Evolutionary conservation across 2,888 invertebrate genomes (phyloP), one percentile per base, ranked within the genome.

Genomic region (Rhagonycha lutea): DNA sequence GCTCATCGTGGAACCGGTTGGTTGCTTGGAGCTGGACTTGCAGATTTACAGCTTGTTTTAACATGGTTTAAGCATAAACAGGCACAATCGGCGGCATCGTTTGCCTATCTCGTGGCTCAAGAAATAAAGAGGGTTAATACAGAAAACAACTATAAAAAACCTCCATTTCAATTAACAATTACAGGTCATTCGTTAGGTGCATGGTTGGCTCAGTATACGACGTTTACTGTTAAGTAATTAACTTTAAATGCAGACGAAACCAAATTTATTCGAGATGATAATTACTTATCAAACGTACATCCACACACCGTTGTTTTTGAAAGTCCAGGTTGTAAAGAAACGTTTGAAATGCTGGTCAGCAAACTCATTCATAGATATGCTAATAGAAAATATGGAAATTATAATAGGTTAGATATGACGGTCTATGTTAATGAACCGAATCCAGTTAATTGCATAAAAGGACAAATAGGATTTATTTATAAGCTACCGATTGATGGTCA

Each of bases 281-380:
- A 76, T n/a, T 76, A 73, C 47, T 60, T 61, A 65, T 14, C 26
- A 23, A 76, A 71, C 62, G 28, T 75, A 18, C 76, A 78, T 62
- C 47, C 76, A 7, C 78, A 78, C 28, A 78, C 75, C 12, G 78
- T 78, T 9, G 76, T 72, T 10, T 78, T 78, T 70, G 78, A 78
- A 68, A 76, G 78, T 61, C 78, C 78, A 14, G 78, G 78, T 8
- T 78, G 78, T 29, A 68, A 61, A 32, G 61, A 73, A 29, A 60
- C 29, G 12, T 60, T 78, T 9, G 14, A 29, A 23, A 65, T 61
- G 14, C 47, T 78, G 67, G 14, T 67, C 1, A n/a, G 65, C 61
- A 47, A 63, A 7, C 71, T 75, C 23, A 24, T 73, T 29, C 70
- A 70, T 0, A 23, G 23, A 14, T 78, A 75, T 60, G 10, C 14